Evolutionary conservation across 1,140 invertebrate genomes (phyloP).

Genomic region (Meloidogyne floridensis): DNA sequence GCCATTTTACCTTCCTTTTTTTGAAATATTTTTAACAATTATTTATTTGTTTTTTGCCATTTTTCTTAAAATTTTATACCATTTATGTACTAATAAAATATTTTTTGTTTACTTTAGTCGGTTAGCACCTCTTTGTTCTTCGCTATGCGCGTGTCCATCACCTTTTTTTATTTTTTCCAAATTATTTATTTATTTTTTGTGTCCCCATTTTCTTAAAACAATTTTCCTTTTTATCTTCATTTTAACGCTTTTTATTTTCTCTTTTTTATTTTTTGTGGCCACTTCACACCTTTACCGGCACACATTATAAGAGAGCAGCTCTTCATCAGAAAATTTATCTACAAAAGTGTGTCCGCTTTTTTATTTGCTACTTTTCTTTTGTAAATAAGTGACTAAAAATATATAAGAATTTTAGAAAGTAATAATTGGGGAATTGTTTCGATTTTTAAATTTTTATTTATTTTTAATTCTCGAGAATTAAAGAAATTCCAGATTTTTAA

Average conservation of each 20-base stretch:
- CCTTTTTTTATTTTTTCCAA: not conserved
- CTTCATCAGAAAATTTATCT: not conserved
- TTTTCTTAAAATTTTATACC: not conserved
- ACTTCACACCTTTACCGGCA: slow-evolving; percentile 3
- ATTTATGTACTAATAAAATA: slow-evolving; percentile 10
- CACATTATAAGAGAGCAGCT: not conserved
- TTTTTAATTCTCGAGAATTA: not conserved
- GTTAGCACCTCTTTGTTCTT: not conserved
- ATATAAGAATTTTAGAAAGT: too few species aligned
- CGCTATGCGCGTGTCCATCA: not conserved
- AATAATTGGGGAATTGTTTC: not conserved
- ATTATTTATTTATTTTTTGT: not conserved
- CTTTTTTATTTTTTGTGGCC: not conserved
- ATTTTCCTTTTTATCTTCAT: not conserved
- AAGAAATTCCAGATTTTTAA: not conserved
- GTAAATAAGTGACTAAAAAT: too few species aligned
- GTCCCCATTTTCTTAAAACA: slow-evolving; percentile 1
- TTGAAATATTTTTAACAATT: not conserved
- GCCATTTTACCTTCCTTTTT: too few species aligned
- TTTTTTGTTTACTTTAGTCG: slow-evolving; percentile 5
- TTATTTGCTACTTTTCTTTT: not conserved
- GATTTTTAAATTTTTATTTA: not conserved
- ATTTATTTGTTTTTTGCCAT: not conserved
- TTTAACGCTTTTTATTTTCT: not conserved
- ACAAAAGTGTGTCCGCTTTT: not conserved